phyloP scores from a whole-genome alignment of 2,888 invertebrate species.

The Acholoe squamosa region DNA sequence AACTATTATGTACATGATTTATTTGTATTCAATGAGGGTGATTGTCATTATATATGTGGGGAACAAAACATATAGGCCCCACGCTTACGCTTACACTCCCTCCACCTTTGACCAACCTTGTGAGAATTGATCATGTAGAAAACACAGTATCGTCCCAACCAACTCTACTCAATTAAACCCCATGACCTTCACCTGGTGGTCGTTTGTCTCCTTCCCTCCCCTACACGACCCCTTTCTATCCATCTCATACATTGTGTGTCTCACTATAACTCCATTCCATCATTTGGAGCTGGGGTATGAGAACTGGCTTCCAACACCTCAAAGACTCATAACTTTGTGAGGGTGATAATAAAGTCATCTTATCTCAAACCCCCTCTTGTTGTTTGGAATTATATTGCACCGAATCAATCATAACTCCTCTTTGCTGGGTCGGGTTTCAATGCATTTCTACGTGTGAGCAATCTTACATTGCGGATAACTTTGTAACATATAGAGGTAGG shows the following conservation, averaged over 20 bases:
- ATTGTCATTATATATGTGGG: too few species aligned
- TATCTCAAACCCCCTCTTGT: neutral
- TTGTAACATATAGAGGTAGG: too few species aligned
- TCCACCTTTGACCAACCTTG: too few species aligned
- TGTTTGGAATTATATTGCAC: neutral
- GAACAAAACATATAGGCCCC: too few species aligned
- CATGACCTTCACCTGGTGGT: neutral
- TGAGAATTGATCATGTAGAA: too few species aligned
- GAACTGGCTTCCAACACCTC: neutral
- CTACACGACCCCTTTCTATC: neutral
- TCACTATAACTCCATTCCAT: neutral
- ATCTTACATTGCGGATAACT: too few species aligned
- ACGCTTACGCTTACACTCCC: too few species aligned
- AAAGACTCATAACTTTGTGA: neutral
- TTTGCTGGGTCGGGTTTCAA: neutral
- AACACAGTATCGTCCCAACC: neutral
- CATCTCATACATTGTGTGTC: neutral
- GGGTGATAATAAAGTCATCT: neutral
- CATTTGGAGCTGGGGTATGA: neutral
- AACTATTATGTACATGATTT: too few species aligned
- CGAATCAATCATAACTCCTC: neutral
- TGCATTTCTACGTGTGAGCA: too few species aligned
- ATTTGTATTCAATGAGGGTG: too few species aligned
- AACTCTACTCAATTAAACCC: neutral
- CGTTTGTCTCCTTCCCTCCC: constrained; percentile 5